Evolutionary conservation across 30 jellyfish, hydroid and myxozoan species (phyloP), one percentile per base, ranked within the genome.

Genomic region (Pseudorhiza aurosa): DNA sequence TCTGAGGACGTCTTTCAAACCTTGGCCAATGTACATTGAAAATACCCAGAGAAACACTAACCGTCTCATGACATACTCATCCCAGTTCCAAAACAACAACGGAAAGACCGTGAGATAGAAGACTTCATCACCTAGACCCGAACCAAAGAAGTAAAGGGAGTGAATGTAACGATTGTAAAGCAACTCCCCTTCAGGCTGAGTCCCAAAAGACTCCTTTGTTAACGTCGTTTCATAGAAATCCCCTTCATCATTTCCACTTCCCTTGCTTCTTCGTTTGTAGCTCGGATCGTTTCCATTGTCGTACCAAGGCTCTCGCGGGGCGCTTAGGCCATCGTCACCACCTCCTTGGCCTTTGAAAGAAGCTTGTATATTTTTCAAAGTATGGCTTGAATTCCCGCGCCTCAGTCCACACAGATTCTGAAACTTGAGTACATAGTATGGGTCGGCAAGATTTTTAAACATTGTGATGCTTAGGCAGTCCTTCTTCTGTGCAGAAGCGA

Each of bases 21-120:
- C 96, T 67, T 92, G 98, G 7, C 98, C 98, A 33, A 92, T 75
- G 72, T 92, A 92, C 98, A 92, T 92, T 18, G 88, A 55, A 68
- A 92, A 85, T 2, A 92, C 98, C 98, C 98, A 92, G 26, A 92
- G 88, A 25, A 92, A 58, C 8, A 92, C 90, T 3, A 92, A 86
- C 44, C 98, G 50, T 24, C 98, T 68, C 72, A 79, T 83, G 19
- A 92, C 85, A 63, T 85, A 92, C 25, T 92, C 98, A 71, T 92
- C 98, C 87, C 93, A 67, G 73, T 85, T 92, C 98, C 98, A 92
- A 28, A 69, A 92, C 46, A 92, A 87, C 26, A 85, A 58, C 11
- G 98, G 98, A 37, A 92, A 85, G 70, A 92, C 91, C 12, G 98
- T 85, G 40, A 85, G 83, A 70, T 92, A 92, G 73, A 92, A 92